A percentile compares a stretch with the other conserved stretches of the same genome.
phyloP scores from a whole-genome alignment of 2,888 invertebrate species.

The Ecliptopera silaceata region DNA sequence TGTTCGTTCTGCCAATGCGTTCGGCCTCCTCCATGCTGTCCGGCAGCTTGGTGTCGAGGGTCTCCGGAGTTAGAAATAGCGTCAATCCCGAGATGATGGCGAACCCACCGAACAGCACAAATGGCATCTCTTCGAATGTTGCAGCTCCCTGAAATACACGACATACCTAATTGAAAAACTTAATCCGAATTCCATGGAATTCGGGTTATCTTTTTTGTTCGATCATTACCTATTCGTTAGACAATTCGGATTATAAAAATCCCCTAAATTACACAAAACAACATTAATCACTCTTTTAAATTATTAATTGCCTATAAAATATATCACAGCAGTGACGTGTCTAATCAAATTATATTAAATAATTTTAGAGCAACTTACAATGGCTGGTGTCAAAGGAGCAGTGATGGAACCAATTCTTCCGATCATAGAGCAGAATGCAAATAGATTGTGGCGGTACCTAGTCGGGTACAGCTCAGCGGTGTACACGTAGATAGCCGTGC shows the following conservation, averaged over 20 bases:
- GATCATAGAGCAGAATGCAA: conserved; percentile 86
- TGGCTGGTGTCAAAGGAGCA: conserved; percentile 85
- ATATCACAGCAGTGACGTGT: too few relatives aligned
- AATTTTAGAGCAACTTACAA: conserved; percentile 64
- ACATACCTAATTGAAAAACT: too few relatives aligned
- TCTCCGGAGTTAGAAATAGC: conserved; percentile 85
- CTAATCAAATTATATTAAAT: too few relatives aligned
- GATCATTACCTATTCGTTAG: too few relatives aligned
- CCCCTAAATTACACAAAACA: too few relatives aligned
- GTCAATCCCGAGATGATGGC: conserved; percentile 83
- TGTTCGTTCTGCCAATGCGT: conserved; percentile 46
- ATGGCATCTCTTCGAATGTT: conserved; percentile 69
- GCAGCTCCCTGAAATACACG: conserved; percentile 49
- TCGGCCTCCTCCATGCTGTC: conserved; percentile 84
- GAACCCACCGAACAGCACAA: conserved; percentile 79
- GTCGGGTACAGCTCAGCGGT: conserved; percentile 87
- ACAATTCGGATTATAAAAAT: too few relatives aligned
- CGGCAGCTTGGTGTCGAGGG: conserved; percentile 74
- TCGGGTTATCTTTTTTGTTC: too few relatives aligned
- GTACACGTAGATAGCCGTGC: conserved; percentile 84
- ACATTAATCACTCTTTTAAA: too few relatives aligned
- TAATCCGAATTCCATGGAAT: too few relatives aligned
- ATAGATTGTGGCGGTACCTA: conserved; percentile 83
- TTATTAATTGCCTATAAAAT: too few relatives aligned
- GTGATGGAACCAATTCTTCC: conserved; percentile 86